Evolutionary conservation across 2,797 vertebrate genomes (phyloP), one percentile per base, ranked within the genome.

Genomic region (Bufotes viridis): DNA sequence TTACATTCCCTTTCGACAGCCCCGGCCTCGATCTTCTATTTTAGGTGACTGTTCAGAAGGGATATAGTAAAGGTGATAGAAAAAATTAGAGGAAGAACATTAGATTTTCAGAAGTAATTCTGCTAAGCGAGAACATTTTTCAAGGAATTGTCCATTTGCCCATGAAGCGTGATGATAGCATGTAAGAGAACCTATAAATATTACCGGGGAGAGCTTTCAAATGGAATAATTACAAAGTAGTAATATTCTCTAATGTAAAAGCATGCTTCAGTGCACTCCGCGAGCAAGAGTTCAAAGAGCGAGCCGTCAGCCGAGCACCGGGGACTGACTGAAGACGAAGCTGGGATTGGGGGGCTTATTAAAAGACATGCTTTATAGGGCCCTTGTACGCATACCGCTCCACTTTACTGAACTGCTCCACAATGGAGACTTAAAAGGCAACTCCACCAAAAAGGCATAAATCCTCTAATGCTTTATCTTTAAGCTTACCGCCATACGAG

Each of bases 161-260:
- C 55, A 60, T 75, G 82, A 84, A 84, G 67, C 58, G 53, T 83
- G 57, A 84, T 75, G 57, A n/a, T 75, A 49, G 7, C 26, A 14
- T 53, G 34, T 24, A 51, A 75, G 57, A 53, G 83, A 65, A 7
- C 8, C 83, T 85, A 85, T 85, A 85, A 76, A 85, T 86, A 86
- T 81, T 65, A 57, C 24, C 18, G 75, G 60, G 51, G 24, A 67
- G n/a, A 67, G 75, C 74, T 79, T 79, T 86, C 60, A 86, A 34
- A 79, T 78, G 24, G 76, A 78, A 79, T 86, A 79, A 79, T 86
- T 79, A 75, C 18, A 6, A 67, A 17, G 42, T 34, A 57, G 65
- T 60, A 69, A 79, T 24, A 69, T 26, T 57, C 58, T 55, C 15
- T 79, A 79, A 69, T 86, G 84, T 69, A 86, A 24, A 15, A 34